These are phyloP conservation scores for Zosterops japonicus DNA, from an alignment of 2,113 vertebrate species.

Conservation along the genomic window DNA sequence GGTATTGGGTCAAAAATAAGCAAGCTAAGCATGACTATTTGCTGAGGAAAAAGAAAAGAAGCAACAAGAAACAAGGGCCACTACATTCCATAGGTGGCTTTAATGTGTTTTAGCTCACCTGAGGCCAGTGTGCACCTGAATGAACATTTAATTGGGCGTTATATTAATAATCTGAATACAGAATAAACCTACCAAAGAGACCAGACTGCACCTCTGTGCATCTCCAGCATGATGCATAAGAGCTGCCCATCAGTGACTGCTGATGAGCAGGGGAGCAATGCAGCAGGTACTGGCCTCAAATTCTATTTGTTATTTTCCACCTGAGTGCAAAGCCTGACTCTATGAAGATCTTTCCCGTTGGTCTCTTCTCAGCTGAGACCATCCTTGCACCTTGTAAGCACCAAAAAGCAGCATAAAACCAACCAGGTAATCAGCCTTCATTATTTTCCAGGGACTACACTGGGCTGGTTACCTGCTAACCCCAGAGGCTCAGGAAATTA, in stretches of 20 bases:
- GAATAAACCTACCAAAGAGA: background rate
- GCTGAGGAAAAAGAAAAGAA: background rate
- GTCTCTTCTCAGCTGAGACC: background rate
- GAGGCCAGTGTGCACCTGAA: background rate
- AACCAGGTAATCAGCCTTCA: background rate
- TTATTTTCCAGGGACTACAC: background rate
- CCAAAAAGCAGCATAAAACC: background rate
- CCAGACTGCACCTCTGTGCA: background rate
- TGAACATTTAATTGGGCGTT: background rate
- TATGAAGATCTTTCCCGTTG: background rate
- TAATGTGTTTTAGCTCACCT: background rate
- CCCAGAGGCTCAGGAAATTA: background rate
- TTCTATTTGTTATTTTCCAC: background rate
- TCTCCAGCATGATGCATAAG: accelerated
- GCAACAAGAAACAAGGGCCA: background rate
- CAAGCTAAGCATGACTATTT: background rate
- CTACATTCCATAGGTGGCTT: background rate
- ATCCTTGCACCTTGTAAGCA: background rate
- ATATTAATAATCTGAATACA: background rate
- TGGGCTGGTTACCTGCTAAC: background rate
- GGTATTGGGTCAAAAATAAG: background rate
- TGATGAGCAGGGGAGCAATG: background rate
- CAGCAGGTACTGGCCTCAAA: background rate
- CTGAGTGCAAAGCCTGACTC: background rate
- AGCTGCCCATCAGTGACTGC: background rate